Evolutionary conservation across 2,797 vertebrate genomes (phyloP).

Genomic region (Setipinna tenuifilis): DNA sequence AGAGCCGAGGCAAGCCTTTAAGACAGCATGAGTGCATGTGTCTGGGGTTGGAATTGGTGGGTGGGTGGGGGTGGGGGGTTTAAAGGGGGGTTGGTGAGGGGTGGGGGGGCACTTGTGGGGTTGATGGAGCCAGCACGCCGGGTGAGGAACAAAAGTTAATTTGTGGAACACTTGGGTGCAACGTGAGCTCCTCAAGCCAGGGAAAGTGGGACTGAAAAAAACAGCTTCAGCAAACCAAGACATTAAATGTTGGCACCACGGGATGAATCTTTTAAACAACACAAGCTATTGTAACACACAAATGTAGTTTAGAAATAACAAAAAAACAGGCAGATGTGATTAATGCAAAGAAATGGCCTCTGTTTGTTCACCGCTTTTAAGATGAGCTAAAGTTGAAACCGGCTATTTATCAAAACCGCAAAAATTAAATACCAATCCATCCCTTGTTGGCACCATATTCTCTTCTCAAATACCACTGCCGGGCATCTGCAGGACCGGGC

Average conservation of each 20-base stretch:
- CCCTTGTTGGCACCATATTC: not conserved
- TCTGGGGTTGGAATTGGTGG: not conserved
- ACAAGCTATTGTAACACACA: not conserved
- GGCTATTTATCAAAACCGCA: not conserved
- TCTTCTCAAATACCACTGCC: not conserved
- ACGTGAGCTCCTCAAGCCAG: conserved; percentile 34
- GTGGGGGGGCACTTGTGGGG: not conserved
- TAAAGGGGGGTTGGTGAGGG: not conserved
- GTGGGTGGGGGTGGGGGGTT: not conserved
- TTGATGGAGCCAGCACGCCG: conserved; percentile 22
- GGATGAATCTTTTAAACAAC: not conserved
- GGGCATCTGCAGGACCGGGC: not conserved
- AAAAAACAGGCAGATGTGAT: not conserved
- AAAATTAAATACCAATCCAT: not conserved
- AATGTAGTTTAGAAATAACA: not conserved
- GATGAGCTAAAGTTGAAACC: not conserved
- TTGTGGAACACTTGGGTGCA: conserved; percentile 47
- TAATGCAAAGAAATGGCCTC: not conserved
- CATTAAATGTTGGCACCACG: not conserved
- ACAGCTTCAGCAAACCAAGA: conserved; percentile 2
- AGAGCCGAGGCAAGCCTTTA: conserved; percentile 36
- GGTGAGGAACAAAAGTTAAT: conserved; percentile 51
- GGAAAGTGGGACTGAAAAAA: not conserved
- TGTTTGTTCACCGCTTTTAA: not conserved
- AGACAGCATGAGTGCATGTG: conserved; percentile 12